Evolutionary conservation across 2,797 vertebrate species (phyloP).

Genomic region (Ibycter americanus): DNA sequence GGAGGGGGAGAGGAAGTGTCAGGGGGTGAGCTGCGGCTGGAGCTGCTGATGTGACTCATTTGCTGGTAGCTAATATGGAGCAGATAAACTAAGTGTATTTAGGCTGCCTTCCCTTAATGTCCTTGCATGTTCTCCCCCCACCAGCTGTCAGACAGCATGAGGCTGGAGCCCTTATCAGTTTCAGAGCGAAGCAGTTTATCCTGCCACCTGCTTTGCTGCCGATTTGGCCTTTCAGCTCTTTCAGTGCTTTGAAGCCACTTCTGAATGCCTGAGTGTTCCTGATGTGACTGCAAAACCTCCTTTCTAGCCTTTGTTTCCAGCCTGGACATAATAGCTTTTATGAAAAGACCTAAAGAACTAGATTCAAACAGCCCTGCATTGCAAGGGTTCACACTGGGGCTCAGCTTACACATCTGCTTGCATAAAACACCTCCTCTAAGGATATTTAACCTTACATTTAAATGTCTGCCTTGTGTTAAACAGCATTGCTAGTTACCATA

Average conservation of each 20-base stretch:
- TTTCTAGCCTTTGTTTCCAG: background rate
- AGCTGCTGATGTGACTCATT: background rate
- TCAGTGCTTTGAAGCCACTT: background rate
- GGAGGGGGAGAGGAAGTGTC: background rate
- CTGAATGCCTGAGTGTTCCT: background rate
- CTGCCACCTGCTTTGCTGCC: background rate
- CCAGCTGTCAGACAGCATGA: background rate
- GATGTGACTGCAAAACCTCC: background rate
- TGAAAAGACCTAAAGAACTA: background rate
- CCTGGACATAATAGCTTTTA: background rate
- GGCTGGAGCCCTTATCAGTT: background rate
- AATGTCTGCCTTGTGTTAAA: background rate
- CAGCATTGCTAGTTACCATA: background rate
- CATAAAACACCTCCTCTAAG: background rate
- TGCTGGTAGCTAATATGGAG: background rate
- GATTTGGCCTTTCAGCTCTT: background rate
- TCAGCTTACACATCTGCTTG: background rate
- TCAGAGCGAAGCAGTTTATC: background rate
- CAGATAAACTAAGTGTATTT: background rate
- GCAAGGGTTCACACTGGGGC: background rate
- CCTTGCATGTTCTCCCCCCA: fast-evolving
- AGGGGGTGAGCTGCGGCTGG: background rate
- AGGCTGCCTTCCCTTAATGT: background rate
- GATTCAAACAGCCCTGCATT: background rate
- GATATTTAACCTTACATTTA: background rate